phyloP scores from a whole-genome alignment of 92 coral and sea anemone genomes.

The Paragorgia papillata region DNA sequence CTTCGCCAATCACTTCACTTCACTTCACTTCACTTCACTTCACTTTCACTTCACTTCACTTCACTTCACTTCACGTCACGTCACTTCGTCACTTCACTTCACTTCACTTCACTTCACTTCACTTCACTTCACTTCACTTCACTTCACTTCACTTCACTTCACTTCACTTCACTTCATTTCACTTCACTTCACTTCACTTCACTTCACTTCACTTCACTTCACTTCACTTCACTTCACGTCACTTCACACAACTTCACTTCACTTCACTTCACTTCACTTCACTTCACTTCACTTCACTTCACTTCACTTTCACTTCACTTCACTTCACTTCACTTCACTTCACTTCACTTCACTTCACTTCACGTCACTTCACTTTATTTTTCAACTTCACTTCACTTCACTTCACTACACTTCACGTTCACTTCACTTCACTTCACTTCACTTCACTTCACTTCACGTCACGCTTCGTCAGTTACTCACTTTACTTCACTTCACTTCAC shows the following conservation, averaged over 20 bases:
- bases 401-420: neutral
- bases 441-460: neutral
- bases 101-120: no score
- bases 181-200: neutral
- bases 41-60: neutral
- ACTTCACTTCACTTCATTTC: no score
- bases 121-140: no score
- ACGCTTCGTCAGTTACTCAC: no score
- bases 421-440: no score
- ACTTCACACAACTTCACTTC: neutral
- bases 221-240: neutral
- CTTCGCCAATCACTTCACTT: constrained; percentile 1
- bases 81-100: no score
- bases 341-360: neutral
- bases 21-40: neutral
- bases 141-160: no score
- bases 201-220: neutral
- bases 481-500: neutral
- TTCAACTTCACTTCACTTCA: neutral
- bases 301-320: neutral
- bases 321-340: constrained; percentile 9
- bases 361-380: no score
- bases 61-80: no score
- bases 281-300: constrained; percentile 40
- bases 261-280: constrained; percentile 22